Conservation (phyloP, 1,140 invertebrate species). For the Pseudoatta argentina region DNA sequence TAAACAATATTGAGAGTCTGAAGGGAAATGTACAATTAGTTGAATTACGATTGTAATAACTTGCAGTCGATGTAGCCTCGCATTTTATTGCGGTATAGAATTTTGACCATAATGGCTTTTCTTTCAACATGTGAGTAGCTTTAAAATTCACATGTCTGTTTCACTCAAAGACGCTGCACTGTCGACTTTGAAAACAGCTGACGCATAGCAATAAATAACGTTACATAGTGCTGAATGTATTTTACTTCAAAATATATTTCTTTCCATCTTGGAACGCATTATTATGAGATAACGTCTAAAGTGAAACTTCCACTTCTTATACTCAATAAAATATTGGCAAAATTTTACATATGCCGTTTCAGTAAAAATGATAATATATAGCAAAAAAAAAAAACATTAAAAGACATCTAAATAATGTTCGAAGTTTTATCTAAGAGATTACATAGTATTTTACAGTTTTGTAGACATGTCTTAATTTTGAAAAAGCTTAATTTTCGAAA, state of each 20-base stretch:
- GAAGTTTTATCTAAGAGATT: neutral
- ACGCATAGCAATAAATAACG: constrained; percentile 21
- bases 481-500: neutral
- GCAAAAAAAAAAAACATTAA: neutral
- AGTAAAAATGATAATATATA: neutral
- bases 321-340: neutral
- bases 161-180: neutral
- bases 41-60: neutral
- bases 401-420: neutral
- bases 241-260: constrained; percentile 21
- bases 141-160: neutral
- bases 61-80: neutral
- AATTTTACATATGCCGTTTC: neutral
- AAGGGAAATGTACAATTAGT: neutral
- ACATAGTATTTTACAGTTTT: neutral
- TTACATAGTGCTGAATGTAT: constrained; percentile 21
- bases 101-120: neutral
- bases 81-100: neutral
- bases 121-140: neutral
- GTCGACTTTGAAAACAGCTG: constrained; percentile 33
- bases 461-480: neutral
- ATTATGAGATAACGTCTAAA: constrained; percentile 18
- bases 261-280: neutral
- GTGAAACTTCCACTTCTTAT: neutral
- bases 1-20: neutral